Evolutionary conservation across 1,140 invertebrate genomes (phyloP).

Genomic region (Tachypleus tridentatus): DNA sequence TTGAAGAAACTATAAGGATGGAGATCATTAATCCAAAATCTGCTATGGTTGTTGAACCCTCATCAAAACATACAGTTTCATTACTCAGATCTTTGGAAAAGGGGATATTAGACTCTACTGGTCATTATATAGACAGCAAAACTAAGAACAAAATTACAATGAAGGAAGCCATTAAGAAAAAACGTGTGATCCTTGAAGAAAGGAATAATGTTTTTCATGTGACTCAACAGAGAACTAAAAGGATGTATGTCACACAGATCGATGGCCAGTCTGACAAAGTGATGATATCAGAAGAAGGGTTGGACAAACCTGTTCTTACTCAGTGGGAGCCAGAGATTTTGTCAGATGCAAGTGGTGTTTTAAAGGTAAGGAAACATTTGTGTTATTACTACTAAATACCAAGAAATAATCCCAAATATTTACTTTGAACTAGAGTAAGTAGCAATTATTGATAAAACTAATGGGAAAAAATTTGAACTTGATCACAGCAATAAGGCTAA

Average conservation of each 20-base stretch:
- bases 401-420: neutral
- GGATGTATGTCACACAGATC: too few species aligned
- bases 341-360: too few species aligned
- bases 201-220: neutral
- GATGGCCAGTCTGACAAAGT: too few species aligned
- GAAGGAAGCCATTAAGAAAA: constrained; percentile 61
- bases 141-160: constrained; percentile 63
- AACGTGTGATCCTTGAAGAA: constrained; percentile 52
- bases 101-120: constrained; percentile 59
- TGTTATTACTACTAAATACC: neutral
- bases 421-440: constrained; percentile 1
- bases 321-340: too few species aligned
- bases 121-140: constrained; percentile 65
- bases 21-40: constrained; percentile 39
- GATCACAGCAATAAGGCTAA: neutral
- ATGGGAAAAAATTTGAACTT: neutral
- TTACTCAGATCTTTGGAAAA: constrained; percentile 68
- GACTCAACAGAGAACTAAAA: too few species aligned
- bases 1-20: constrained; percentile 40
- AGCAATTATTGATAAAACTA: neutral
- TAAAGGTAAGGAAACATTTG: too few species aligned
- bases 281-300: too few species aligned
- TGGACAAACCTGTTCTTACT: too few species aligned
- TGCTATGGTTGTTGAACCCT: constrained; percentile 12
- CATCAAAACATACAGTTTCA: constrained; percentile 40